These are phyloP conservation scores for Phalangium opilio DNA, from an alignment of 2,888 invertebrate genomes.

Conservation along the genomic window DNA sequence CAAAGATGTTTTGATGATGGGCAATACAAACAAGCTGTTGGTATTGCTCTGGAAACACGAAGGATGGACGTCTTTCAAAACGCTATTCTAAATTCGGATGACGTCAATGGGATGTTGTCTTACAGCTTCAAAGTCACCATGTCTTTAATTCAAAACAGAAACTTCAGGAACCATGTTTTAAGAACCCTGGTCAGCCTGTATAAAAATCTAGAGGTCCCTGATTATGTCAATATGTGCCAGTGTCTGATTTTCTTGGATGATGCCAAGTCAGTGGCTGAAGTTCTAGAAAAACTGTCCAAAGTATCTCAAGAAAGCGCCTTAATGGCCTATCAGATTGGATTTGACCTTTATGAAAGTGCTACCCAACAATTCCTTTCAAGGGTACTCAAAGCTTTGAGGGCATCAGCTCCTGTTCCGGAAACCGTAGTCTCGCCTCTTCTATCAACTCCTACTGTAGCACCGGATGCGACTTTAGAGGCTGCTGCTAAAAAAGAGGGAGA, in stretches of 20 bases:
- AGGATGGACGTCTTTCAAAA: constrained; percentile 92
- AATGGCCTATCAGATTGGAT: constrained; percentile 97
- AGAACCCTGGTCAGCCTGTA: constrained; percentile 78
- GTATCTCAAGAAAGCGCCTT: constrained; percentile 54
- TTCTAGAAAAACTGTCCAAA: constrained; percentile 72
- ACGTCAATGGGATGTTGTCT: constrained; percentile 71
- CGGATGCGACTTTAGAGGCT: background rate
- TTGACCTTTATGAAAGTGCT: constrained; percentile 97
- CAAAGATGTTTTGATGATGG: constrained; percentile 85
- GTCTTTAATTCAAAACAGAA: constrained; percentile 86
- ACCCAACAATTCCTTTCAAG: constrained; percentile 90
- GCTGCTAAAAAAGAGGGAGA: background rate
- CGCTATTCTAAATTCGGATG: constrained; percentile 82
- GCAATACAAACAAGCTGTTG: constrained; percentile 88
- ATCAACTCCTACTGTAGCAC: background rate
- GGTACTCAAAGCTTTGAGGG: constrained; percentile 63
- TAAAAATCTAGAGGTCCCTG: constrained; percentile 70
- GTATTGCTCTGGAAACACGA: constrained; percentile 86
- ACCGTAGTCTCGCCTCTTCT: constrained; percentile 11
- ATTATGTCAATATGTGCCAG: constrained; percentile 95
- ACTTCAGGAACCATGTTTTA: constrained; percentile 79
- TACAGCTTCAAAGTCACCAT: constrained; percentile 94
- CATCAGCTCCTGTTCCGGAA: constrained; percentile 60
- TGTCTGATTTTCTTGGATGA: constrained; percentile 94
- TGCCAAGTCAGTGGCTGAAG: constrained; percentile 77